Conservation (phyloP, 2,888 invertebrate species). For the Thera obeliscata region DNA sequence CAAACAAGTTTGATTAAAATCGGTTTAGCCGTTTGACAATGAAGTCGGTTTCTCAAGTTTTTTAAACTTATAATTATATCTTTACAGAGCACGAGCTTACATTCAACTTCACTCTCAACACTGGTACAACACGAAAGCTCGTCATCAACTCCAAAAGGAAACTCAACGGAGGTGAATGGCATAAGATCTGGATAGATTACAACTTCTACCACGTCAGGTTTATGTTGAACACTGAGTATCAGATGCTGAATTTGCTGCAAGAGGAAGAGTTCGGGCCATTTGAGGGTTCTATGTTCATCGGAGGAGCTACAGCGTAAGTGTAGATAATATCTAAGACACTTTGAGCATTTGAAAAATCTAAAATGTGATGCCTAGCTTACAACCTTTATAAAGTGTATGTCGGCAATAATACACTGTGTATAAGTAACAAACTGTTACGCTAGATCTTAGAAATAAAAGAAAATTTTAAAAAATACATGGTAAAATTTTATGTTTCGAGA, state of each 20-base stretch:
- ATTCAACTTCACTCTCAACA: constrained; percentile 95
- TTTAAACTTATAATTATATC: too few species aligned
- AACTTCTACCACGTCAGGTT: constrained; percentile 96
- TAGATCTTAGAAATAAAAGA: too few species aligned
- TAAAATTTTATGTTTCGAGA: too few species aligned
- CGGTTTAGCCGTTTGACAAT: too few species aligned
- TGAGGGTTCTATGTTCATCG: constrained; percentile 97
- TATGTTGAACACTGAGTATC: constrained; percentile 95
- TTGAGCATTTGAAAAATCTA: too few species aligned
- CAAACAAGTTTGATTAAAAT: too few species aligned
- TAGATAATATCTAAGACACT: not conserved
- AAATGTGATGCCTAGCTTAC: too few species aligned
- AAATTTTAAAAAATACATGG: not conserved
- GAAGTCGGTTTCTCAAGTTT: too few species aligned
- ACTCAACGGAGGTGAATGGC: constrained; percentile 97
- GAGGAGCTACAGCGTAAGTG: constrained; percentile 89
- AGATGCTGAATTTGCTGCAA: constrained; percentile 92
- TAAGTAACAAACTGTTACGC: not conserved
- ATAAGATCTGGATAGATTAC: constrained; percentile 97
- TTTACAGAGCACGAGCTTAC: constrained; percentile 91
- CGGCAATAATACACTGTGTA: too few species aligned
- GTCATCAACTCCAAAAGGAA: constrained; percentile 92
- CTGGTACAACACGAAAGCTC: constrained; percentile 91
- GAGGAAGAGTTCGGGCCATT: constrained; percentile 96
- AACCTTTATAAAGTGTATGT: too few species aligned